Evolutionary conservation across 1,140 invertebrate species (phyloP).

Genomic region (Papilio polytes): DNA sequence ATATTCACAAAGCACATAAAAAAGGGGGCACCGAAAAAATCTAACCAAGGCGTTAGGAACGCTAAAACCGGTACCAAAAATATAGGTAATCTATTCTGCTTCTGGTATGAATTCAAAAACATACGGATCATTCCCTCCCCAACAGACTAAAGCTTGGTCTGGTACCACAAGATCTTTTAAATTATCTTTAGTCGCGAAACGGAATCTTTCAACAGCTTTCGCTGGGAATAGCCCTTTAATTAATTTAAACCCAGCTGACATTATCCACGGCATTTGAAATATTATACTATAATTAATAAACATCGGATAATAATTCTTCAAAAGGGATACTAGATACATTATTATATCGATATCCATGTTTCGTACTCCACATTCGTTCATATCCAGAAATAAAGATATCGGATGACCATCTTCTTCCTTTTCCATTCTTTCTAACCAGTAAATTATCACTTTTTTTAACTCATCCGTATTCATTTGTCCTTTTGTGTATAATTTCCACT

Average conservation of each 20-base stretch:
- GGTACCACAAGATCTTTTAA: conserved; percentile 91
- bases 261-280: conserved; percentile 97
- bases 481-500: conserved; percentile 90
- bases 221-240: conserved; percentile 95
- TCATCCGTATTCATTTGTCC: conserved; percentile 89
- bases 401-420: conserved; percentile 90
- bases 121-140: conserved; percentile 94
- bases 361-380: conserved; percentile 92
- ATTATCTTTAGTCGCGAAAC: conserved; percentile 92
- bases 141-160: conserved; percentile 89
- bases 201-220: conserved; percentile 95
- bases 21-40: no score
- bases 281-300: conserved; percentile 96
- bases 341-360: conserved; percentile 96
- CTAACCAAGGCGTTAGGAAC: no score
- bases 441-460: conserved; percentile 92
- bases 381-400: conserved; percentile 95
- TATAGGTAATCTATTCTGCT: conserved; percentile 26
- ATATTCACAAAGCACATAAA: no score
- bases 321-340: conserved; percentile 93
- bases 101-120: conserved; percentile 89
- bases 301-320: conserved; percentile 96
- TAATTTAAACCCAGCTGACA: conserved; percentile 96
- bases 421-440: conserved; percentile 89
- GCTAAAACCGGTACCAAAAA: no score